Evolutionary conservation across 2,888 invertebrate species (phyloP).

Genomic region (Dioctria rufipes): DNA sequence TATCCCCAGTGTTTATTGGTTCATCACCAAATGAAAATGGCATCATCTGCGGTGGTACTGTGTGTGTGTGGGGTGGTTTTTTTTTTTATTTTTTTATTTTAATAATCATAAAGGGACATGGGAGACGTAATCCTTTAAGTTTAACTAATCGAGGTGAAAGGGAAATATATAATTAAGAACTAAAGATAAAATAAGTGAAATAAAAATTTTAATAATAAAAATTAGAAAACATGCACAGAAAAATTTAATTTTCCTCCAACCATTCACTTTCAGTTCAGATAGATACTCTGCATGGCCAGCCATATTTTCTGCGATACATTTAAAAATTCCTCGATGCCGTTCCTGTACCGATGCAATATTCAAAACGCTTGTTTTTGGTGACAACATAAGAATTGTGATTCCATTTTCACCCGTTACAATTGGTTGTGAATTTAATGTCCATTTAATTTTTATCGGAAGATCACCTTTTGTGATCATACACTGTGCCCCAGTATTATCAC

Average conservation of each 20-base stretch:
- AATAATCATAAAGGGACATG: not conserved
- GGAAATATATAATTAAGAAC: not conserved
- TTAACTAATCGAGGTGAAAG: too few species aligned
- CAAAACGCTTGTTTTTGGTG: slow-evolving; percentile 77
- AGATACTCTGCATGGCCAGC: slow-evolving; percentile 80
- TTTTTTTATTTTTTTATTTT: too few species aligned
- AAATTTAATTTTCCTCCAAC: slow-evolving; percentile 68
- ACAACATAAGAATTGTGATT: slow-evolving; percentile 73
- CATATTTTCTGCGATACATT: slow-evolving; percentile 81
- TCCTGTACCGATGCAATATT: slow-evolving; percentile 79
- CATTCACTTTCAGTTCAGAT: slow-evolving; percentile 81
- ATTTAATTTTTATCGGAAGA: slow-evolving; percentile 82
- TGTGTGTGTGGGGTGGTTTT: not conserved
- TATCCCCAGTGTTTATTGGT: slow-evolving; percentile 79
- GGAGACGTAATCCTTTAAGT: too few species aligned
- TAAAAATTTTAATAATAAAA: not conserved
- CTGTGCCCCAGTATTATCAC: slow-evolving; percentile 79
- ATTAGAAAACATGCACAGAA: not conserved
- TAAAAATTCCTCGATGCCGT: slow-evolving; percentile 81
- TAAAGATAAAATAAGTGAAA: too few species aligned
- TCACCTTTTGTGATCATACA: slow-evolving; percentile 86
- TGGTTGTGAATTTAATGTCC: slow-evolving; percentile 75
- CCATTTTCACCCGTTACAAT: slow-evolving; percentile 73
- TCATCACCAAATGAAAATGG: slow-evolving; percentile 82
- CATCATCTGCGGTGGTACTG: slow-evolving; percentile 78